Evolutionary conservation across 2,113 vertebrate species (phyloP).

Genomic region (Callochromis pleurospilus): DNA sequence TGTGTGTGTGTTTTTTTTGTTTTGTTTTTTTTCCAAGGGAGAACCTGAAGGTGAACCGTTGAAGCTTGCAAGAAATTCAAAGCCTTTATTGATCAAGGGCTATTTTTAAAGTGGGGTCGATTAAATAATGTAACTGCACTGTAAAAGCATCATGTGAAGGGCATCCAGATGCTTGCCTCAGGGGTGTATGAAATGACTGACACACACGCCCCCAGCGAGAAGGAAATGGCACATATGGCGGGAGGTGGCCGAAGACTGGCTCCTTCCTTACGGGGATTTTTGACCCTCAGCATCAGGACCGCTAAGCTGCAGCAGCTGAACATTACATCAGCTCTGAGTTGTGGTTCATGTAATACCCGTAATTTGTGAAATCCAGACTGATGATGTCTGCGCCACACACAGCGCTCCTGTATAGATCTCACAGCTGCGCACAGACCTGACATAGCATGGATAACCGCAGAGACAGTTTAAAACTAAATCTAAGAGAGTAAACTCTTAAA

Average conservation of each 20-base stretch:
- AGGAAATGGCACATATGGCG: background rate
- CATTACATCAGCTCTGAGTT: conserved; percentile 26
- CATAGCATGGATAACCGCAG: background rate
- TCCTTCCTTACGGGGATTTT: conserved; percentile 8
- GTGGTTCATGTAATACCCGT: conserved; percentile 9
- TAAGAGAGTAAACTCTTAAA: conserved; percentile 19
- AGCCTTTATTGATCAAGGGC: conserved; percentile 63
- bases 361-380: conserved; percentile 21
- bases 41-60: conserved; percentile 56
- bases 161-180: conserved; percentile 34
- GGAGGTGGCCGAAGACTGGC: background rate
- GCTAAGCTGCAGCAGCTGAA: conserved; percentile 29
- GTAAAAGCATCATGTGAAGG: conserved; percentile 65
- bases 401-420: background rate
- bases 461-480: background rate
- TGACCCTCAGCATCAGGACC: conserved; percentile 15
- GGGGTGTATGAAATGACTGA: conserved; percentile 31
- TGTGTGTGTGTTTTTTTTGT: background rate
- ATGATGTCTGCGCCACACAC: background rate
- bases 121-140: conserved; percentile 65
- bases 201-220: background rate
- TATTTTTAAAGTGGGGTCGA: conserved; percentile 68
- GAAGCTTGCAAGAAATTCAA: conserved; percentile 64
- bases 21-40: background rate
- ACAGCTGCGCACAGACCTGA: background rate